Percentiles rank a stretch among this genome's conserved stretches.
phyloP scores from a whole-genome alignment of 2,797 vertebrate species.

The Enteromius viviparus region DNA sequence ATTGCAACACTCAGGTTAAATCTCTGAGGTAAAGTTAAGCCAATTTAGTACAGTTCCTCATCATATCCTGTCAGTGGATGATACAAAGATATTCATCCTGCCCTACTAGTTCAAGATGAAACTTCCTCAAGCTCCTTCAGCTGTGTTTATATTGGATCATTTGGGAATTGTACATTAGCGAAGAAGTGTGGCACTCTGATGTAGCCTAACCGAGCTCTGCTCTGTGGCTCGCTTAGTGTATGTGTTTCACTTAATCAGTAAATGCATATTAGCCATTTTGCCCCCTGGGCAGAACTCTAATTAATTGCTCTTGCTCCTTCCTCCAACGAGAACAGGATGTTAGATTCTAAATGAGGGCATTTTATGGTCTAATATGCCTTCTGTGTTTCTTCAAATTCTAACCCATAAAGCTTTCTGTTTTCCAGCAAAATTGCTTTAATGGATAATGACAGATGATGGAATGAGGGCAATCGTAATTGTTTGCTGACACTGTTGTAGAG shows the following conservation, averaged over 20 bases:
- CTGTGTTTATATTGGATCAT: slow-evolving; percentile 43
- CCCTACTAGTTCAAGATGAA: slow-evolving; percentile 39
- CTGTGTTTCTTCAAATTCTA: slow-evolving; percentile 38
- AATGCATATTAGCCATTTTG: slow-evolving; percentile 67
- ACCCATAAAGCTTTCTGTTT: slow-evolving; percentile 31
- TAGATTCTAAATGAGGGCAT: slow-evolving; percentile 52
- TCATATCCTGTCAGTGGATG: slow-evolving; percentile 53
- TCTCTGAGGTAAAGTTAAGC: slow-evolving; percentile 30
- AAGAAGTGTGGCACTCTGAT: slow-evolving; percentile 16
- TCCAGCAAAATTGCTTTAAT: slow-evolving; percentile 21
- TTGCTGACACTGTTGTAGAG: slow-evolving; percentile 16
- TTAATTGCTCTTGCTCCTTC: slow-evolving; percentile 64
- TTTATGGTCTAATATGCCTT: slow-evolving; percentile 52
- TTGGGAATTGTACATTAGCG: slow-evolving; percentile 33
- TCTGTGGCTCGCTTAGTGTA: slow-evolving; percentile 52
- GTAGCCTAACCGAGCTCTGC: slow-evolving; percentile 20
- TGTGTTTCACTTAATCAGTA: slow-evolving; percentile 53
- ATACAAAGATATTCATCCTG: slow-evolving; percentile 51
- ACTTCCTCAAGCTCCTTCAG: slow-evolving; percentile 51
- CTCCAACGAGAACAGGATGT: slow-evolving; percentile 61
- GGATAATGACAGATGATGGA: slow-evolving; percentile 22
- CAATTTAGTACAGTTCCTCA: slow-evolving; percentile 41
- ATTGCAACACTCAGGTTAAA: slow-evolving; percentile 8
- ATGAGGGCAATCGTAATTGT: background rate
- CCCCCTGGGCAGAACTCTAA: slow-evolving; percentile 62